phyloP scores from a whole-genome alignment of 2,888 invertebrate species.

The Baccha elongata region DNA sequence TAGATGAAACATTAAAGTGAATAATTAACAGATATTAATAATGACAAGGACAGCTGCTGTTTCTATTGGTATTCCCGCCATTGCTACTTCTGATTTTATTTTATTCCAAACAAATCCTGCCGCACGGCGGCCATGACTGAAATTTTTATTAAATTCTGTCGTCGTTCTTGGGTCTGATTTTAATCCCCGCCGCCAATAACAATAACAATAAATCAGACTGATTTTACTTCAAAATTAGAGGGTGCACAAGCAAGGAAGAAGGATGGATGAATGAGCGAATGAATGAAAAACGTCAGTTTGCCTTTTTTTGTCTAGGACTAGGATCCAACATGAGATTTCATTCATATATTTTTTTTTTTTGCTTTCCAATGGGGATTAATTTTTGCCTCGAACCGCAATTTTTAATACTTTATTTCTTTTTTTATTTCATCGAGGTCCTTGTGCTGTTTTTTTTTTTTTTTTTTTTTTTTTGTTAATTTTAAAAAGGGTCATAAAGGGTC shows the following conservation, averaged over 20 bases:
- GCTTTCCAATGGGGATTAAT: conserved; percentile 53
- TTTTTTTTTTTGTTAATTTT: conserved; percentile 5
- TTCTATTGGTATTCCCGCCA: conserved; percentile 22
- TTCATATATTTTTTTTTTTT: conserved; percentile 12
- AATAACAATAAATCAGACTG: conserved; percentile 80
- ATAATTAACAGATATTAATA: conserved; percentile 81
- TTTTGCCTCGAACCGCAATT: conserved; percentile 56
- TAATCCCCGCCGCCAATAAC: conserved; percentile 80
- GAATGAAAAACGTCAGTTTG: conserved; percentile 27
- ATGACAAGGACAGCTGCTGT: conserved; percentile 80
- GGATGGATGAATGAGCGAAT: not conserved
- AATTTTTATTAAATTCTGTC: conserved; percentile 71
- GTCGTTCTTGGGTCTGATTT: conserved; percentile 76
- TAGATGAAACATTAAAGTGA: conserved; percentile 76
- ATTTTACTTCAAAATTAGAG: conserved; percentile 59
- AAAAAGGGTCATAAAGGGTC: conserved; percentile 50
- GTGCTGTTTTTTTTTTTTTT: not conserved
- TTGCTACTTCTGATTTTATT: conserved; percentile 26
- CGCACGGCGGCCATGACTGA: conserved; percentile 26
- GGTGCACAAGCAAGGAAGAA: conserved; percentile 4
- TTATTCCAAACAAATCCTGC: not conserved
- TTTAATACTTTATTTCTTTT: conserved; percentile 48
- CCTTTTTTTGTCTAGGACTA: conserved; percentile 49
- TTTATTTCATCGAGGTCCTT: conserved; percentile 6
- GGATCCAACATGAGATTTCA: conserved; percentile 34